These are phyloP conservation scores for Herpetotheres cachinnans DNA, from an alignment of 2,113 vertebrate species.

Conservation along the genomic window DNA sequence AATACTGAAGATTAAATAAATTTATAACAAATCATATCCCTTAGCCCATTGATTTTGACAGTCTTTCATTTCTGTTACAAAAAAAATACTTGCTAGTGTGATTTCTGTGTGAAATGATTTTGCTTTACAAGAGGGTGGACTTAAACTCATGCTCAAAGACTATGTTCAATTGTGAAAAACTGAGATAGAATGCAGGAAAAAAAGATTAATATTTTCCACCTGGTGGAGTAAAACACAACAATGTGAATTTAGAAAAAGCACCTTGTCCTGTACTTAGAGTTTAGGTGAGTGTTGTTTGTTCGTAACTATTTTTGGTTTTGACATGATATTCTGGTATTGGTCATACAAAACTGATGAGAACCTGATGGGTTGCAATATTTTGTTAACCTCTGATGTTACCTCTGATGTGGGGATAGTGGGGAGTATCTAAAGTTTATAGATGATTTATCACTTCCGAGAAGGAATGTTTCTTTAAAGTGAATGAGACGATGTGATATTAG, in stretches of 20 bases:
- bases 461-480: constrained; percentile 42
- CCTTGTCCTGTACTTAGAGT: constrained; percentile 60
- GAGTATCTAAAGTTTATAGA: constrained; percentile 7
- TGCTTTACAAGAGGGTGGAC: constrained; percentile 4
- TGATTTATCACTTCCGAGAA: constrained; percentile 58
- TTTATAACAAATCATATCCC: constrained; percentile 67
- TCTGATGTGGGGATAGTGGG: background rate
- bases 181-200: background rate
- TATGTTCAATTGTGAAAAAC: background rate
- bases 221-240: constrained; percentile 33
- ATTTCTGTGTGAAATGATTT: constrained; percentile 26
- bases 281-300: constrained; percentile 54
- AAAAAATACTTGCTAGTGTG: background rate
- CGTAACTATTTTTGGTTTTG: constrained; percentile 16
- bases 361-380: constrained; percentile 36
- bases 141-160: constrained; percentile 35
- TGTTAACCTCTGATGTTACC: constrained; percentile 10
- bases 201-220: background rate
- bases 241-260: constrained; percentile 52
- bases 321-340: constrained; percentile 19
- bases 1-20: constrained; percentile 73
- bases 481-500: constrained; percentile 37
- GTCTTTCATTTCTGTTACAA: constrained; percentile 54
- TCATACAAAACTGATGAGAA: constrained; percentile 41
- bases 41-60: constrained; percentile 66